phyloP scores from a whole-genome alignment of 2,888 invertebrate species.

The Folsomia candida region DNA sequence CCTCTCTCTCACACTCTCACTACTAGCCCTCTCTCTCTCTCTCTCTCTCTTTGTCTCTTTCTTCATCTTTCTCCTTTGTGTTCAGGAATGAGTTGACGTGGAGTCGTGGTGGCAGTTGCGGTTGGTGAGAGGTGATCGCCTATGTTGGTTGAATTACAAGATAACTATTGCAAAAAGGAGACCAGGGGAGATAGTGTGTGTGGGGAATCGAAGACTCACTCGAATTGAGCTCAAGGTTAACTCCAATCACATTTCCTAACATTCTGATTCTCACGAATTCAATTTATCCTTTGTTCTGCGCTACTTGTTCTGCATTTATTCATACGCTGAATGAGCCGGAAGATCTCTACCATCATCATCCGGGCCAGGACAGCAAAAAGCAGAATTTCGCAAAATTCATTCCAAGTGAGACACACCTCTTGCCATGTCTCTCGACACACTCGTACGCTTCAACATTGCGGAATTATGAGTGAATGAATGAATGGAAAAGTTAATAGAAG shows the following conservation, averaged over 20 bases:
- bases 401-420: too few relatives aligned
- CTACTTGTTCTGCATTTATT: not conserved
- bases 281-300: not conserved
- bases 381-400: too few relatives aligned
- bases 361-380: too few relatives aligned
- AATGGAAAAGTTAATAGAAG: too few relatives aligned
- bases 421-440: too few relatives aligned
- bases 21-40: not conserved
- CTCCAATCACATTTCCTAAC: slow-evolving; percentile 12
- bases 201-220: not conserved
- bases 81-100: not conserved
- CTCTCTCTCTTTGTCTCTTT: not conserved
- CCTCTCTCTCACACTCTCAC: too few relatives aligned
- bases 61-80: not conserved
- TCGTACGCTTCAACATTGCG: too few relatives aligned
- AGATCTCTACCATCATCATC: too few relatives aligned
- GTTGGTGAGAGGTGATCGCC: not conserved
- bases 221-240: slow-evolving; percentile 17
- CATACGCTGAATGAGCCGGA: too few relatives aligned
- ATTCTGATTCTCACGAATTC: slow-evolving; percentile 6
- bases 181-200: not conserved
- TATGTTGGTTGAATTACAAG: not conserved
- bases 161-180: too few relatives aligned
- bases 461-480: too few relatives aligned
- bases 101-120: not conserved